These are phyloP conservation scores for Pampus argenteus DNA, from an alignment of 2,797 vertebrate species.

Conservation along the genomic window DNA sequence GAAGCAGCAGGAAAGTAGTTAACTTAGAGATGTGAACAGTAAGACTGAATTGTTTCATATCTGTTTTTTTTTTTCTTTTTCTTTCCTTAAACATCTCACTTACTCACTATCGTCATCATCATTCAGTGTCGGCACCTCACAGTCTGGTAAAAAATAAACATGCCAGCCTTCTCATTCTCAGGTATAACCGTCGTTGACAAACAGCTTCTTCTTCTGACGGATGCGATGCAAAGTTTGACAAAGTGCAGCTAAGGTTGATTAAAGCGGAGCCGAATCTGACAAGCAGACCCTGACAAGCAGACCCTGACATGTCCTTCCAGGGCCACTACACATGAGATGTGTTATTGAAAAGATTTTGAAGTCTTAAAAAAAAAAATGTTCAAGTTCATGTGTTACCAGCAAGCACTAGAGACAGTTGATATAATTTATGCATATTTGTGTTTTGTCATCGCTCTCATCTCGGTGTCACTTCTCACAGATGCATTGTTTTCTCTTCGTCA, in stretches of 20 bases:
- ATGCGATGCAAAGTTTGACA: neutral
- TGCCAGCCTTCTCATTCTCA: neutral
- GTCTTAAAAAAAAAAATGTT: neutral
- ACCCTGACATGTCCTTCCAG: conserved; percentile 1
- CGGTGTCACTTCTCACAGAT: conserved; percentile 31
- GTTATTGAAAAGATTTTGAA: conserved; percentile 11
- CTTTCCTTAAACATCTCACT: too few relatives aligned
- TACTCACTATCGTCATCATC: too few relatives aligned
- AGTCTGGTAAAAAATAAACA: too few relatives aligned
- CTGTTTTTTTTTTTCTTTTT: too few relatives aligned
- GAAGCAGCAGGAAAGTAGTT: too few relatives aligned
- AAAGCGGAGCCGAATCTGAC: conserved; percentile 9
- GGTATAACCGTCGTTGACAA: neutral
- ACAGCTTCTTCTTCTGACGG: neutral
- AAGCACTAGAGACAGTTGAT: conserved; percentile 3
- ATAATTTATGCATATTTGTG: conserved; percentile 9
- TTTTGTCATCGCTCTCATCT: conserved; percentile 44
- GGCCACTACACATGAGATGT: neutral
- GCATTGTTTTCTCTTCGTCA: conserved; percentile 29
- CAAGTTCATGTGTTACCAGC: neutral
- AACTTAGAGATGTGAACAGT: too few relatives aligned
- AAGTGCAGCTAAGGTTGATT: conserved; percentile 1
- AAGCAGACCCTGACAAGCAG: conserved; percentile 25
- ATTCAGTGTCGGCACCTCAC: too few relatives aligned
- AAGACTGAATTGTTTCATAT: too few relatives aligned